These are phyloP conservation scores for Formica aserva DNA, from an alignment of 2,888 invertebrate species.

Conservation along the genomic window DNA sequence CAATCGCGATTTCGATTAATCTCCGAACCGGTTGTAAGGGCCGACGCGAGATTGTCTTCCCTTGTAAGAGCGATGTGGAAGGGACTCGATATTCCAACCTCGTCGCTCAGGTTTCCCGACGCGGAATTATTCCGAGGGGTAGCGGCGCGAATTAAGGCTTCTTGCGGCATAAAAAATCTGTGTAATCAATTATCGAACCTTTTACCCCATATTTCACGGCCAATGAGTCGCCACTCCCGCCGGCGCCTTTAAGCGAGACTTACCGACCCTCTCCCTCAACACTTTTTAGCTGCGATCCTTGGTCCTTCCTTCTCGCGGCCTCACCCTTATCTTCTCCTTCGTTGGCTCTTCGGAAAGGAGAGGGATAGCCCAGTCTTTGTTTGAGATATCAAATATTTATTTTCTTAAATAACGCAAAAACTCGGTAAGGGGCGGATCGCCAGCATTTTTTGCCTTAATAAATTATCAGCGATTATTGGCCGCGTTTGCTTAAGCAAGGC, in stretches of 20 bases:
- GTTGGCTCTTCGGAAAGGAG: slow-evolving; percentile 45
- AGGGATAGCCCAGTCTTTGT: slow-evolving; percentile 73
- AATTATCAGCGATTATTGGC: slow-evolving; percentile 80
- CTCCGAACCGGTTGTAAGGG: slow-evolving; percentile 54
- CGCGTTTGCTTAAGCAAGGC: slow-evolving; percentile 67
- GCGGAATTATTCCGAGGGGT: slow-evolving; percentile 81
- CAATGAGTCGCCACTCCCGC: slow-evolving; percentile 81
- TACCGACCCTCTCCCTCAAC: slow-evolving; percentile 73
- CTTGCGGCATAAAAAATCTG: slow-evolving; percentile 85
- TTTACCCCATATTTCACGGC: slow-evolving; percentile 84
- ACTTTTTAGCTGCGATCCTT: slow-evolving; percentile 72
- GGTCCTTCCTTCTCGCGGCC: slow-evolving; percentile 68
- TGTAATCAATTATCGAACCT: slow-evolving; percentile 85
- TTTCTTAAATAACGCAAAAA: slow-evolving; percentile 77
- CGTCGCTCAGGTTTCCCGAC: slow-evolving; percentile 73
- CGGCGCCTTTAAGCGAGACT: slow-evolving; percentile 72
- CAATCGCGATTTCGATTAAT: slow-evolving; percentile 54
- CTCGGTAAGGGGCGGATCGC: slow-evolving; percentile 64
- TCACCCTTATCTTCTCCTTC: slow-evolving; percentile 57
- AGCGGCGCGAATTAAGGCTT: slow-evolving; percentile 84
- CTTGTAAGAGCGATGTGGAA: slow-evolving; percentile 40
- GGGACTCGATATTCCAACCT: slow-evolving; percentile 76
- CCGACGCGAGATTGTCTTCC: slow-evolving; percentile 57
- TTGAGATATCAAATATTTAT: slow-evolving; percentile 81
- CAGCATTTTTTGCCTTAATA: slow-evolving; percentile 76